phyloP scores from a whole-genome alignment of 1,140 invertebrate genomes.

The Ericerus pela region DNA sequence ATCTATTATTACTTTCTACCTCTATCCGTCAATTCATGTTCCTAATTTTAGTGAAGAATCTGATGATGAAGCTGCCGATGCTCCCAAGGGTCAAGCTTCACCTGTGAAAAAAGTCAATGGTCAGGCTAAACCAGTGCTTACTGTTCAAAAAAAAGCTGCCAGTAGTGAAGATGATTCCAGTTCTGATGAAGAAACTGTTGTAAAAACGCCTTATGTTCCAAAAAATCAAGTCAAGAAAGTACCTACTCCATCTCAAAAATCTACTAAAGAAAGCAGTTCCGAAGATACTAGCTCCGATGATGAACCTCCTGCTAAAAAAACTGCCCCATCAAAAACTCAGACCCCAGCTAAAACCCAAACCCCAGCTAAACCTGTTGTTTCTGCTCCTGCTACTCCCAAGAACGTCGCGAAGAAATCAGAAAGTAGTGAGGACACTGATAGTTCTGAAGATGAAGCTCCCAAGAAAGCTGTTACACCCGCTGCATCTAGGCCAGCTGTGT shows the following conservation, averaged over 20 bases:
- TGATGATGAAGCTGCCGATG: neutral
- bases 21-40: neutral
- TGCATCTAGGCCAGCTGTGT: too few species aligned
- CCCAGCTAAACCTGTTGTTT: too few species aligned
- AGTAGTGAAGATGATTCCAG: neutral
- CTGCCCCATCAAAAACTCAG: too few species aligned
- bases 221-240: too few species aligned
- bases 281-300: too few species aligned
- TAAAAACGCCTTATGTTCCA: too few species aligned
- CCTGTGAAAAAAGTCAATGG: neutral
- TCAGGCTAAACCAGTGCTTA: too few species aligned
- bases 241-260: too few species aligned
- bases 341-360: too few species aligned
- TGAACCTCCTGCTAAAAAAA: too few species aligned
- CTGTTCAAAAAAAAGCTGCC: neutral
- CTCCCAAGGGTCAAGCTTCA: neutral
- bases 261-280: too few species aligned
- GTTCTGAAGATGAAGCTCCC: neutral
- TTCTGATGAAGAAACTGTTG: neutral
- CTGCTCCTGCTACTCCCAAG: too few species aligned
- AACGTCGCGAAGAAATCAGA: neutral
- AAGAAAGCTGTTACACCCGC: neutral
- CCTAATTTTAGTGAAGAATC: neutral
- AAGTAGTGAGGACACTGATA: neutral
- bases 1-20: neutral